A percentile compares a stretch with the other conserved stretches of the same genome.
phyloP scores from a whole-genome alignment of 2,888 invertebrate genomes.

The Sceliomorpha sp. region DNA sequence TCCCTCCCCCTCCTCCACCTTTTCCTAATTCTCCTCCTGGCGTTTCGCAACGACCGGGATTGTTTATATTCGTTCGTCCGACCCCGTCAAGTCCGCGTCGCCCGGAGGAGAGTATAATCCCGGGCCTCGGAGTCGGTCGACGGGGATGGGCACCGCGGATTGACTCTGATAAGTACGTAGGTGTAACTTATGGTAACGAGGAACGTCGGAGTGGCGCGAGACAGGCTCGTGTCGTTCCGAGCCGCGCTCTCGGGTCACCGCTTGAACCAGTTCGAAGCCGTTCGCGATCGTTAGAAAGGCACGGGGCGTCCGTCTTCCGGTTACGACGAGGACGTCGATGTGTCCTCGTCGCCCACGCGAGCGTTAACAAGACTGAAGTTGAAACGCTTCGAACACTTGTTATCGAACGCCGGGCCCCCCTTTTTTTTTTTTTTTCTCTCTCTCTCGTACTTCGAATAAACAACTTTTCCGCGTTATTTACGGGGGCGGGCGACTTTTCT shows the following conservation, averaged over 20 bases:
- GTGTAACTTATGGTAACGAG: conserved; percentile 66
- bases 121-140: conserved; percentile 37
- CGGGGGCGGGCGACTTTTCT: too few relatives aligned
- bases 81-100: conserved; percentile 47
- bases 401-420: too few relatives aligned
- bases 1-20: too few relatives aligned
- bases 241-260: conserved; percentile 51
- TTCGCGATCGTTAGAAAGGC: conserved; percentile 72
- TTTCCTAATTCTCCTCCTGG: not conserved
- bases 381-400: conserved; percentile 51
- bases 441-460: too few relatives aligned
- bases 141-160: conserved; percentile 44
- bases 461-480: too few relatives aligned
- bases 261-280: conserved; percentile 56
- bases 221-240: conserved; percentile 45
- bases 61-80: conserved; percentile 57
- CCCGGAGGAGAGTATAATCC: conserved; percentile 36
- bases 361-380: conserved; percentile 47
- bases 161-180: conserved; percentile 62
- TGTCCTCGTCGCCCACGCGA: conserved; percentile 68
- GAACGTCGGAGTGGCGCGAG: conserved; percentile 42
- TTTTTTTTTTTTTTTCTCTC: too few relatives aligned
- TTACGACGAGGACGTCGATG: conserved; percentile 63
- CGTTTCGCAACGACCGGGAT: conserved; percentile 53
- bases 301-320: conserved; percentile 70